Base-by-base conservation (phyloP, 1,140 invertebrate species). In the Ptiloglossa arizonensis region DNA sequence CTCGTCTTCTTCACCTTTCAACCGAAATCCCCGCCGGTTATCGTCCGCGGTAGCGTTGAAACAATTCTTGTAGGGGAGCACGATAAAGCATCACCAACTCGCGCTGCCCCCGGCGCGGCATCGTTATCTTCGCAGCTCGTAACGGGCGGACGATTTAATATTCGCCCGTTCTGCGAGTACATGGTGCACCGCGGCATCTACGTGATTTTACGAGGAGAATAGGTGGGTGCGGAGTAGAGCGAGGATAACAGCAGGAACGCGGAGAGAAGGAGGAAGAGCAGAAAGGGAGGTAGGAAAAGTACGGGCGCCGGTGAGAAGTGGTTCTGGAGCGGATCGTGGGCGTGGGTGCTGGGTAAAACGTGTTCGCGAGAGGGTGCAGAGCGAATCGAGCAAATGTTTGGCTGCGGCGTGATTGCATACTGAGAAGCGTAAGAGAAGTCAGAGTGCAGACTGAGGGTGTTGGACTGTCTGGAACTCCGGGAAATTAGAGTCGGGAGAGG, bases 141-240 rank as follows among this genome's bases (percentile, higher is more conserved):
- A 32, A 64, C 68, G 54, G 68, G 5, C 44, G 46, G 24, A 54
- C 67, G 70, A 80, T 82, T 82, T 82, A 69, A 82, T 82, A 80
- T 82, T 80, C 76, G 68, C 68, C n/a, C 41, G 32, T 46, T 66
- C 29, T 52, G 29, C 60, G 79, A 79, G 79, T 79, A 67, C 68
- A 67, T 79, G 56, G 64, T 50, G 48, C 48, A 69, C 24, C 62
- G 44, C 35, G 5, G 66, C 74, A 52, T 44, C 48, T 62, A 79
- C 78, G 70, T 69, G 78, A 80, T 80, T 74, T 80, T 64, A 64
- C 72, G 73, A 74, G 54, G 50, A 29, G 67, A 52, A 67, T 29
- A 35, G 19, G 1, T 0, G 29, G 13, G 1, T 11, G 48, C 44
- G 48, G 52, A 24, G 71, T 41, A 44, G 46, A 27, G 41, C 22